Evolutionary conservation across 2,113 vertebrate species (phyloP).

Genomic region (Gracilinanus agilis): DNA sequence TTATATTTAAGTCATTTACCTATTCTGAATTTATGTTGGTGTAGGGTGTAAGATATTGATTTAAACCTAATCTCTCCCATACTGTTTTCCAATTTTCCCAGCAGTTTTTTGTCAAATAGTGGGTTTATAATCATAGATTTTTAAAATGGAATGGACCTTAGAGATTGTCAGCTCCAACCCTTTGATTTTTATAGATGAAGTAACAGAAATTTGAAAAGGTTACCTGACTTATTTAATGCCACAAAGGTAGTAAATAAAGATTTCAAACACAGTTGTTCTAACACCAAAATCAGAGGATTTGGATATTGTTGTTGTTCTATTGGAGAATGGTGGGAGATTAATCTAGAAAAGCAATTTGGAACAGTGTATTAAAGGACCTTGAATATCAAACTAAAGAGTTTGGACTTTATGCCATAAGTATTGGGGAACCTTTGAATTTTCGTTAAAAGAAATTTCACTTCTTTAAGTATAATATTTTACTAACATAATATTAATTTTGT

Average conservation of each 20-base stretch:
- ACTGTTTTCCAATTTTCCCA: too few relatives aligned
- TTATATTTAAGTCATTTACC: too few relatives aligned
- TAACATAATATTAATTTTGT: neutral
- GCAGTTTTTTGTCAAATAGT: too few relatives aligned
- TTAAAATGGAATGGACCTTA: neutral
- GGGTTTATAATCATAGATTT: too few relatives aligned
- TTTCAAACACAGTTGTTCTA: neutral
- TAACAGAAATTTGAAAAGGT: neutral
- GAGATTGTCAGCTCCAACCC: neutral
- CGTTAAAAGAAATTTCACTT: neutral
- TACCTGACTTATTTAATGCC: neutral
- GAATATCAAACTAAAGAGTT: neutral
- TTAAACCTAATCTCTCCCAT: too few relatives aligned
- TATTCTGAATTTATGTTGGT: too few relatives aligned
- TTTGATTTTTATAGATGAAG: neutral
- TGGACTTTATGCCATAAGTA: neutral
- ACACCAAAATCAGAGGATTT: neutral
- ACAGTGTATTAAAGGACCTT: neutral
- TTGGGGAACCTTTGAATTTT: neutral
- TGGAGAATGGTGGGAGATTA: neutral
- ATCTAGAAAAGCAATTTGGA: neutral
- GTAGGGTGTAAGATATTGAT: too few relatives aligned
- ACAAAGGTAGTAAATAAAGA: neutral
- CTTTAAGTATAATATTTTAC: neutral
- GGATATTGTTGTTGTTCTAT: too few relatives aligned